These are phyloP conservation scores for Pomatorhinus ruficollis DNA, from an alignment of 2,113 vertebrate genomes.

Conservation along the genomic window DNA sequence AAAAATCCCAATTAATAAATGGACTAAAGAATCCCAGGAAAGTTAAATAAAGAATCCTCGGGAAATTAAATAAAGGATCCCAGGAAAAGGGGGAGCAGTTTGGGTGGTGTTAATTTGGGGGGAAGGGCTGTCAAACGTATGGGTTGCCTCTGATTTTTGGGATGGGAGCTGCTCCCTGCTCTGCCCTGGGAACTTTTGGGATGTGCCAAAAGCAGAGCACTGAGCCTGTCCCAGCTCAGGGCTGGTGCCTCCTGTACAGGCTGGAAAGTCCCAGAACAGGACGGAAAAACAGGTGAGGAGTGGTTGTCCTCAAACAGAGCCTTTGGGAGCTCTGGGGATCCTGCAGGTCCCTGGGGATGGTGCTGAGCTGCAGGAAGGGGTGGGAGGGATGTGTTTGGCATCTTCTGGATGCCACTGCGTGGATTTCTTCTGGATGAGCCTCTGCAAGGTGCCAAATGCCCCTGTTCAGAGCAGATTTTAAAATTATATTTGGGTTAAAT, in stretches of 20 bases:
- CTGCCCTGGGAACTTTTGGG: fast-evolving
- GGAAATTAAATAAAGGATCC: no score
- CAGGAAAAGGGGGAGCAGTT: no score
- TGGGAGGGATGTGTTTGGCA: fast-evolving
- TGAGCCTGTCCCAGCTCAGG: neutral
- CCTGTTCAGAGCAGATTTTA: fast-evolving
- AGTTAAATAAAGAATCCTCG: no score
- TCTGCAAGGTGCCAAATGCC: fast-evolving
- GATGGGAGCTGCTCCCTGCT: neutral
- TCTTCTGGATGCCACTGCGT: fast-evolving
- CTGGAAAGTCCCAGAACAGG: neutral
- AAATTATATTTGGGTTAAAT: neutral
- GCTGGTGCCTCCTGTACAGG: neutral
- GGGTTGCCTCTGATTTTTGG: neutral
- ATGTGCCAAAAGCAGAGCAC: neutral
- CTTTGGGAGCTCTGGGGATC: neutral
- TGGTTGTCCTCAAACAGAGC: fast-evolving
- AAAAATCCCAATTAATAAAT: no score
- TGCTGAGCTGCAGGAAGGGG: neutral
- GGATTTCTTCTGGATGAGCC: neutral
- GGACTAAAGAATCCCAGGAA: no score
- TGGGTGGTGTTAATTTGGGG: no score
- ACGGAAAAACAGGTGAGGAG: fast-evolving
- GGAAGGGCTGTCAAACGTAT: fast-evolving
- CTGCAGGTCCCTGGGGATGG: fast-evolving